Conservation (phyloP, 2,797 vertebrate genomes). For the Astyanax mexicanus region DNA sequence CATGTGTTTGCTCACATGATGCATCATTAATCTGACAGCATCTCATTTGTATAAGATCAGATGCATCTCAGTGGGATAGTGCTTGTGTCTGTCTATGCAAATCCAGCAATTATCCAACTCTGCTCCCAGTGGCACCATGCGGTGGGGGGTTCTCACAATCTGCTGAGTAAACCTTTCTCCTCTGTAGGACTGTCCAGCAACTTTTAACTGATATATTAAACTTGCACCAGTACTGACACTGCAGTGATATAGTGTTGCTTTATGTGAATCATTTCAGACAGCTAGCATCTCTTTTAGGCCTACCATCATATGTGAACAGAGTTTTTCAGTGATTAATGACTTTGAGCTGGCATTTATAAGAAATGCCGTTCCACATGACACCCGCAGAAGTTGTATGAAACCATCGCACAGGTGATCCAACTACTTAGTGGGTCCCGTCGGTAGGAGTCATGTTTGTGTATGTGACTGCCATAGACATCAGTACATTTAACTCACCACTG, state of each 20-base stretch:
- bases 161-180: slow-evolving; percentile 53
- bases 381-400: slow-evolving; percentile 72
- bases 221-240: slow-evolving; percentile 21
- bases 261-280: not conserved
- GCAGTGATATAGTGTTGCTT: slow-evolving; percentile 10
- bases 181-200: slow-evolving; percentile 41
- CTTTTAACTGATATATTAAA: slow-evolving; percentile 47
- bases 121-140: slow-evolving; percentile 43
- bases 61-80: slow-evolving; percentile 36
- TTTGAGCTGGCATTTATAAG: not conserved
- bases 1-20: slow-evolving; percentile 61
- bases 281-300: not conserved
- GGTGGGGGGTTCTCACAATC: slow-evolving; percentile 19
- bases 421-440: slow-evolving; percentile 60
- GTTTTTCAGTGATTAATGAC: not conserved
- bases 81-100: slow-evolving; percentile 59
- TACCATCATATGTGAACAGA: not conserved
- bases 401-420: slow-evolving; percentile 68
- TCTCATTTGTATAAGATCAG: slow-evolving; percentile 57
- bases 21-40: slow-evolving; percentile 64
- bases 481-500: slow-evolving; percentile 60
- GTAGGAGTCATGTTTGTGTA: slow-evolving; percentile 81
- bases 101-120: slow-evolving; percentile 62
- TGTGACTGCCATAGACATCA: slow-evolving; percentile 70
- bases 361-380: not conserved